A percentile compares a stretch with the other conserved stretches of the same genome.
Evolutionary conservation across 2,797 vertebrate genomes (phyloP).

Genomic region (Cossypha polioptera): DNA sequence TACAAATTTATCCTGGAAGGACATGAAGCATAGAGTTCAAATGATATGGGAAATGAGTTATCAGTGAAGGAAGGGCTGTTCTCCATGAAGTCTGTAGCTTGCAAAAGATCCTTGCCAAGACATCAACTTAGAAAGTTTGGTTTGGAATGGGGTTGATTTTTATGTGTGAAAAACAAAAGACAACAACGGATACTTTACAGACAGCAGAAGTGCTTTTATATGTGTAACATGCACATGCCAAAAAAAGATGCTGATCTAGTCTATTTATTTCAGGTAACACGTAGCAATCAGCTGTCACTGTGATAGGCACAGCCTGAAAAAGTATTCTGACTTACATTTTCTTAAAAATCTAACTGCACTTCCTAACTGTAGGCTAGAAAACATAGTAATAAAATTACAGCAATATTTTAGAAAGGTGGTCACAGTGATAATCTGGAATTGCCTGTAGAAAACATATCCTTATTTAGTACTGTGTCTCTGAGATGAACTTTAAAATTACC

Average conservation of each 20-base stretch:
- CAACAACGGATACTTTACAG: neutral
- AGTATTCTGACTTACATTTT: neutral
- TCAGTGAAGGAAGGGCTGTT: neutral
- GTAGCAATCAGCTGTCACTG: neutral
- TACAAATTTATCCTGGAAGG: neutral
- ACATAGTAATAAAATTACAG: neutral
- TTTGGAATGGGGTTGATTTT: neutral
- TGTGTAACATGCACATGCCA: neutral
- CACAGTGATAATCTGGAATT: neutral
- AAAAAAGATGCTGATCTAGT: neutral
- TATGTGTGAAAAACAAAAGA: neutral
- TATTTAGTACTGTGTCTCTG: neutral
- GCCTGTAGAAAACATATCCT: neutral
- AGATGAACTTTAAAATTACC: neutral
- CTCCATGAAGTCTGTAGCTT: neutral
- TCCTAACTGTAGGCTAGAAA: neutral
- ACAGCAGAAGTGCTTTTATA: neutral
- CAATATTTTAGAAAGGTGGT: neutral
- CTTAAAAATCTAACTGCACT: neutral
- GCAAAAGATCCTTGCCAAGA: neutral
- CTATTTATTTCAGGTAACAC: neutral
- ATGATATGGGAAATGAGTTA: rapidly evolving
- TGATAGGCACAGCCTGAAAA: neutral
- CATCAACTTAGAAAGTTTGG: neutral
- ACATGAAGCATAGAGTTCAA: neutral